Percentiles rank a stretch among this genome's conserved stretches.
Conservation (phyloP, 1,140 invertebrate species). For the Meloidogyne chitwoodi region DNA sequence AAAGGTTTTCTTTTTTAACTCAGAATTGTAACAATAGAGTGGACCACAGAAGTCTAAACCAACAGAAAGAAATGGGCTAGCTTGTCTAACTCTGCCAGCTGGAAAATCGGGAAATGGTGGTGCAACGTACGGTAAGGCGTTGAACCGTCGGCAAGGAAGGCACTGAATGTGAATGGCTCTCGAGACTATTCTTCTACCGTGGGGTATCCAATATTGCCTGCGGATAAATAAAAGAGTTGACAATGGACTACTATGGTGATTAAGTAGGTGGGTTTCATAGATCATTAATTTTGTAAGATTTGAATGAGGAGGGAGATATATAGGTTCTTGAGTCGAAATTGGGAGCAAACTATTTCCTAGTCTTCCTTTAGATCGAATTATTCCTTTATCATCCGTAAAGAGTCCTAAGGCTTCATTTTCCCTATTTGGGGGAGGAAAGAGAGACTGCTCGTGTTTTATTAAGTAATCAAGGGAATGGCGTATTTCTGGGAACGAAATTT, state of each 20-base stretch:
- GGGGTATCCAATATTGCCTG: background rate
- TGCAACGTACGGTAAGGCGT: background rate
- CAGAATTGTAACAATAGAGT: background rate
- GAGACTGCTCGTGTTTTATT: background rate
- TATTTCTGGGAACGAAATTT: background rate
- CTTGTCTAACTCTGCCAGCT: background rate
- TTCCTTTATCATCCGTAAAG: background rate
- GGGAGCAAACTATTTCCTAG: background rate
- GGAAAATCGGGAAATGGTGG: background rate
- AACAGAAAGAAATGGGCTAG: background rate
- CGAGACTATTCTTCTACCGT: background rate
- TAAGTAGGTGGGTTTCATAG: background rate
- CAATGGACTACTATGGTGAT: background rate
- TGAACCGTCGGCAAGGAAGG: background rate
- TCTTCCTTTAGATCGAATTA: background rate
- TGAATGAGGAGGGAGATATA: background rate
- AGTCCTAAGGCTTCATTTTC: background rate
- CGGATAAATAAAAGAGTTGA: background rate
- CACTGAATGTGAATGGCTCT: background rate
- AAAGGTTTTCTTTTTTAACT: too few species aligned
- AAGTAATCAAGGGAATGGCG: background rate
- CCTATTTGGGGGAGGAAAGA: background rate
- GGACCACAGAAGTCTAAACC: background rate
- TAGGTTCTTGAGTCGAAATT: background rate
- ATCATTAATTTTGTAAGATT: background rate